Percentiles rank a stretch among this genome's conserved stretches.
Conservation (phyloP, 2,888 invertebrate species). For the Pycnomerus fuliginosus region DNA sequence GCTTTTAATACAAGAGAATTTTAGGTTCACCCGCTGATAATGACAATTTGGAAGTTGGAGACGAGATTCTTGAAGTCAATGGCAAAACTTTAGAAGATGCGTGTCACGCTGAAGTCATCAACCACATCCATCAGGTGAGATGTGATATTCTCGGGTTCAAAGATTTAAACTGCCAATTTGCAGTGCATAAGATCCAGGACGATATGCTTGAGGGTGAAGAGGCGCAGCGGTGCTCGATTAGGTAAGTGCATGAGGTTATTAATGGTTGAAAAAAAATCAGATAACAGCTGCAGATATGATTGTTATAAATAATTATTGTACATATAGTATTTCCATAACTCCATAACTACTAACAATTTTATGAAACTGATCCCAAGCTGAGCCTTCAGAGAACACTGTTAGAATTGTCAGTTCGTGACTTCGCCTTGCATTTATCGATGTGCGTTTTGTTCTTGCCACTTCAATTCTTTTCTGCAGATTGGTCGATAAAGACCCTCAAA, state of each 20-base stretch:
- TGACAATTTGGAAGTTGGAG: constrained; percentile 91
- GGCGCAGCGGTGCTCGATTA: constrained; percentile 82
- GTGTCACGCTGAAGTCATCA: constrained; percentile 88
- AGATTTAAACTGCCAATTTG: constrained; percentile 51
- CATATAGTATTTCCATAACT: constrained; percentile 3
- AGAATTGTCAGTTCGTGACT: no score
- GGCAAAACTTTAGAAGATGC: constrained; percentile 90
- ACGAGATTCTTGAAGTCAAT: constrained; percentile 97
- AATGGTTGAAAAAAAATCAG: no score
- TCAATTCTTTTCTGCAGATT: no score
- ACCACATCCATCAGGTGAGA: constrained; percentile 90
- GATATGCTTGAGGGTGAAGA: constrained; percentile 89
- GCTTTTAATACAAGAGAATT: background rate
- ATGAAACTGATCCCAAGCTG: no score
- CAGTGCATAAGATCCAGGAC: constrained; percentile 96
- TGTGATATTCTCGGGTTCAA: background rate
- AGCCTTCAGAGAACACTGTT: no score
- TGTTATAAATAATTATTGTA: constrained; percentile 11
- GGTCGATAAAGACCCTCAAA: no score
- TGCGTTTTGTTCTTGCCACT: no score
- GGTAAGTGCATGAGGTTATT: no score
- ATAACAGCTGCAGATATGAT: background rate
- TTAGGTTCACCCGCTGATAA: constrained; percentile 87
- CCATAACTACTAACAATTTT: no score
- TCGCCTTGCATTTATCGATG: no score